Evolutionary conservation across 2,797 vertebrate genomes (phyloP).

Genomic region (Fistularia commersonii): DNA sequence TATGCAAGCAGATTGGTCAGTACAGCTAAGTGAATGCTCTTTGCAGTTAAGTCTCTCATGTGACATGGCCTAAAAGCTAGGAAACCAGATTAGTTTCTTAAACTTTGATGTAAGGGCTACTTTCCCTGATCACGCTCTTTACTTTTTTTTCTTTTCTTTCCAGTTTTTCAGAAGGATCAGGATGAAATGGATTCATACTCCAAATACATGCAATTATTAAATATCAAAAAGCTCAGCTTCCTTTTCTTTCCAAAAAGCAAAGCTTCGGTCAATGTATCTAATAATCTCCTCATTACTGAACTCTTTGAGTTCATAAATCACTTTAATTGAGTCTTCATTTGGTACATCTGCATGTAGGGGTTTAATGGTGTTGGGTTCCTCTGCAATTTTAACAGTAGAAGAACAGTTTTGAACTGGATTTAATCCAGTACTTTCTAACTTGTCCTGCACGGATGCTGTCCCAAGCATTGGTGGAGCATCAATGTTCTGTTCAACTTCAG

Average conservation of each 20-base stretch:
- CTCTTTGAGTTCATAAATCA: conserved; percentile 88
- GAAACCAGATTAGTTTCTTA: conserved; percentile 39
- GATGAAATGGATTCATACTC: conserved; percentile 9
- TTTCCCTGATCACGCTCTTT: conserved; percentile 12
- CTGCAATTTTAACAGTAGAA: conserved; percentile 42
- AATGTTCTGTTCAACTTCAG: conserved; percentile 8
- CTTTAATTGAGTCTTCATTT: conserved; percentile 76
- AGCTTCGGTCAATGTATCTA: conserved; percentile 93
- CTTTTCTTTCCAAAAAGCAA: conserved; percentile 98
- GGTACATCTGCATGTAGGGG: conserved; percentile 32
- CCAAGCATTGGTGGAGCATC: conserved; percentile 28
- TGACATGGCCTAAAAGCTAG: conserved; percentile 38
- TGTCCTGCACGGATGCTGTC: conserved; percentile 3
- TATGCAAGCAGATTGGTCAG: conserved; percentile 17
- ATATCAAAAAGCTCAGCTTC: conserved; percentile 91
- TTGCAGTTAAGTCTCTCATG: conserved; percentile 43
- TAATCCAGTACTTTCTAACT: conserved; percentile 13
- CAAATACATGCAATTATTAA: conserved; percentile 36
- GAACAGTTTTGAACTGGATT: conserved; percentile 26
- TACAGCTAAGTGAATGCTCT: conserved; percentile 32
- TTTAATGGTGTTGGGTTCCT: conserved; percentile 46
- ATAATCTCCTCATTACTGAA: conserved; percentile 96
- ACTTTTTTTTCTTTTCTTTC: conserved; percentile 15
- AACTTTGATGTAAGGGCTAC: conserved; percentile 15
- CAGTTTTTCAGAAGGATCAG: neutral